These are phyloP conservation scores for Orchesellides sinensis DNA, from an alignment of 2,888 invertebrate genomes.

Conservation along the genomic window DNA sequence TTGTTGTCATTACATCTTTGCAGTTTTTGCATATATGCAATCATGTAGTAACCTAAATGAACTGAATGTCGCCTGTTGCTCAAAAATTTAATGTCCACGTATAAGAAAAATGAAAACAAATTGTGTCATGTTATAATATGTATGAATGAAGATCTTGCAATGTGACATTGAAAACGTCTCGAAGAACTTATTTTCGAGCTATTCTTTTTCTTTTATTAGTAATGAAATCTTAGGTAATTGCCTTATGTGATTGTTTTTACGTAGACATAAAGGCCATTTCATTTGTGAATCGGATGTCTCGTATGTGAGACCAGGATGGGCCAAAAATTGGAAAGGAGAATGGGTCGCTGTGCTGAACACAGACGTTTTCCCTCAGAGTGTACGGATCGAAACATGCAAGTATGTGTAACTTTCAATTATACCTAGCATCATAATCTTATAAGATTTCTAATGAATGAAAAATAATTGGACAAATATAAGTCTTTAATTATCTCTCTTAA, in stretches of 20 bases:
- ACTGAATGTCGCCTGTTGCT: no score
- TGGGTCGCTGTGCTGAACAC: constrained; percentile 76
- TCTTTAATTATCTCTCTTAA: not conserved
- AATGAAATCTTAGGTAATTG: not conserved
- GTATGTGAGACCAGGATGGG: constrained; percentile 76
- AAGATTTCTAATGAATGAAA: not conserved
- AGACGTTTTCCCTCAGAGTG: constrained; percentile 76
- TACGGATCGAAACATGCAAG: constrained; percentile 76
- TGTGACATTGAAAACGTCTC: no score
- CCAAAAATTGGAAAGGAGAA: constrained; percentile 76
- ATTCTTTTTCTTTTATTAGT: not conserved
- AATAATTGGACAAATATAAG: not conserved
- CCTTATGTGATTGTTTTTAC: no score
- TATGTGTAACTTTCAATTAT: constrained; percentile 66
- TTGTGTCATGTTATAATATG: no score
- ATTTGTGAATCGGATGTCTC: constrained; percentile 76
- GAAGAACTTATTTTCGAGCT: no score
- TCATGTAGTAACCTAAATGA: no score
- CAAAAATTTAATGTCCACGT: no score
- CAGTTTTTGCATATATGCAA: no score
- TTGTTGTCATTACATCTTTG: no score
- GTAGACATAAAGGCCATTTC: constrained; percentile 75
- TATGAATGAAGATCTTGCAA: no score
- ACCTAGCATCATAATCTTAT: not conserved
- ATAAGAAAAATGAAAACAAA: no score